A percentile compares a stretch with the other conserved stretches of the same genome.
Conservation (phyloP, 1,140 invertebrate species). For the Druon quercuslanigerum region DNA sequence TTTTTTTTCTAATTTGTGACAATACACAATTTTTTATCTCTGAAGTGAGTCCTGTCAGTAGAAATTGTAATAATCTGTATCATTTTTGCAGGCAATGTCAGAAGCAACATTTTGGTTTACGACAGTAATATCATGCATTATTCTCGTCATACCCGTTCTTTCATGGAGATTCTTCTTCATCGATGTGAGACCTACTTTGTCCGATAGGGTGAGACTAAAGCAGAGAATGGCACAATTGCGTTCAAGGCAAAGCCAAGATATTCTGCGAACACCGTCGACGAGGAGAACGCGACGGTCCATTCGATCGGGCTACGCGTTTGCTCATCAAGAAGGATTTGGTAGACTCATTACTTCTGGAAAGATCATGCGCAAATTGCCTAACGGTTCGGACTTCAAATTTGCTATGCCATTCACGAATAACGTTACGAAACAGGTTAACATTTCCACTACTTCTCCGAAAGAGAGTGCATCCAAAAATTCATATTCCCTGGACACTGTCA, state of each 20-base stretch:
- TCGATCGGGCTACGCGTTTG: constrained; percentile 98
- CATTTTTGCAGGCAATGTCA: constrained; percentile 81
- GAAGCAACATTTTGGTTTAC: constrained; percentile 98
- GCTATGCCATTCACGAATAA: constrained; percentile 73
- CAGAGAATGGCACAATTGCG: constrained; percentile 83
- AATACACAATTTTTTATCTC: no score
- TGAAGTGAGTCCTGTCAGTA: no score
- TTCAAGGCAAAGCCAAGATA: constrained; percentile 84
- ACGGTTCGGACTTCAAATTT: constrained; percentile 75
- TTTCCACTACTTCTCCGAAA: constrained; percentile 71
- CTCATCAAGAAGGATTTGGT: constrained; percentile 98
- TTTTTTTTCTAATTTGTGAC: no score
- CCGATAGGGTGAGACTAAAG: constrained; percentile 92
- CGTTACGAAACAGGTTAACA: constrained; percentile 68
- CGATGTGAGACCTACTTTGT: constrained; percentile 91
- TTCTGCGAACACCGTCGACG: constrained; percentile 89
- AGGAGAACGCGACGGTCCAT: constrained; percentile 91
- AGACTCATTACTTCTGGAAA: constrained; percentile 98
- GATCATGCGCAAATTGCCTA: constrained; percentile 92
- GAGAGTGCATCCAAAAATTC: constrained; percentile 75
- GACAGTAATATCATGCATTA: constrained; percentile 87
- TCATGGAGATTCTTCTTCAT: constrained; percentile 95
- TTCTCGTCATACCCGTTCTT: constrained; percentile 93
- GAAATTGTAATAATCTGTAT: constrained; percentile 26
- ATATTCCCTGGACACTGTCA: constrained; percentile 81